Base-by-base conservation (phyloP, 2,888 invertebrate species). In the Calliopum simillimum region DNA sequence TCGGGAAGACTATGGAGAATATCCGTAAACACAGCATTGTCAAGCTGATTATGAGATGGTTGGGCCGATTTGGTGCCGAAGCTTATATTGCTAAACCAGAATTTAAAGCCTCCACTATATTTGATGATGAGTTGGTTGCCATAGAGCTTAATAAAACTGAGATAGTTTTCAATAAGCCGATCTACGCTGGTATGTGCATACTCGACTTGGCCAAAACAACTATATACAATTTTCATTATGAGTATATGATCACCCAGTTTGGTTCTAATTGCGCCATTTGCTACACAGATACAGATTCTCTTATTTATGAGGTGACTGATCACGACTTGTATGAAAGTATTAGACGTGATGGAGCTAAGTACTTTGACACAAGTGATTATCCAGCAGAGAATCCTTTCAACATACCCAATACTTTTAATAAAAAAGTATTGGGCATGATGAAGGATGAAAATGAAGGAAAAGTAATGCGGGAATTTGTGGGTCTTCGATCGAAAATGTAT, bases 1-100 rank as follows among this genome's bases (percentile, higher is more conserved):
- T 41, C 71, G 76, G 75, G 0, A 75, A 76, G 64, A 75, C 73
- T 4, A 72, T 74, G 68, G 76, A 76, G 67, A 75, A 75, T 69
- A 61, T 72, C 47, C 58, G 58, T 59, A 76, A 72, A 43, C 47
- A 62, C 67, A n/a, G 55, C 25, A 25, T 72, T 55, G 56, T 77
- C 23, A 73, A 73, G 58, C 53, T 76, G 19, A 51, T 73, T 11
- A 71, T 12, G 58, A 67, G 46, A 65, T 73, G 72, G 61, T 43
- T 13, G 65, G 70, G 21, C 8, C 51, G 51, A 53, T 53, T 13
- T 53, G 51, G 51, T 4, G 51, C 51, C 4, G 12, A 53, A 8
- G 21, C 51, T 23, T 23, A 21, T 21, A 53, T 19, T 53, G 0
- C 19, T 8, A 53, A 51, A n/a, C 51, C 51, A 11, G 51, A 51